phyloP scores from a whole-genome alignment of 1,140 invertebrate species.

The Ceratosolen solmsi region DNA sequence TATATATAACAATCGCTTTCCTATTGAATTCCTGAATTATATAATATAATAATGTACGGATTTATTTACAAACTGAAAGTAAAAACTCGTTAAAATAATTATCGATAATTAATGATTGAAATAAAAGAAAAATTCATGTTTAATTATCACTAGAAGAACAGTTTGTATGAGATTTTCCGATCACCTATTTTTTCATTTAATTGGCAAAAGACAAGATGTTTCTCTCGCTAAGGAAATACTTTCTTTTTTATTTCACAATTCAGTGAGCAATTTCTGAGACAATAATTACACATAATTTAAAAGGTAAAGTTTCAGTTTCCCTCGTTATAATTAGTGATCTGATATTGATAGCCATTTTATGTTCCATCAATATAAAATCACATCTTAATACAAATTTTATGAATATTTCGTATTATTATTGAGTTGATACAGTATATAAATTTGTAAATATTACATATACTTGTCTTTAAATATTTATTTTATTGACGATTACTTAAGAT shows the following conservation, averaged over 20 bases:
- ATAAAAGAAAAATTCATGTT: neutral
- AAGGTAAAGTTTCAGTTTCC: neutral
- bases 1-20: too few species aligned
- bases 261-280: constrained; percentile 21
- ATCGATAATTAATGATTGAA: neutral
- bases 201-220: constrained; percentile 1
- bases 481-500: neutral
- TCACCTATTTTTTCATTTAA: constrained; percentile 24
- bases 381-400: neutral
- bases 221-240: neutral
- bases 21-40: too few species aligned
- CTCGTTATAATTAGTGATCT: constrained; percentile 11
- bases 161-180: constrained; percentile 12
- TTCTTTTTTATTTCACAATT: constrained; percentile 34
- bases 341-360: neutral
- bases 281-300: constrained; percentile 44
- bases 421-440: neutral
- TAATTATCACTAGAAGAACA: neutral
- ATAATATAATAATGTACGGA: too few species aligned
- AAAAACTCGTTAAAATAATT: too few species aligned
- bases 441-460: neutral
- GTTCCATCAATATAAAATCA: neutral
- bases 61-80: neutral
- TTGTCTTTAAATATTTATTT: neutral
- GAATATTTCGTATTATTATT: neutral